Percentiles rank a stretch among this genome's conserved stretches.
Conservation (phyloP, 2,888 invertebrate genomes). For the Lysandra coridon region DNA sequence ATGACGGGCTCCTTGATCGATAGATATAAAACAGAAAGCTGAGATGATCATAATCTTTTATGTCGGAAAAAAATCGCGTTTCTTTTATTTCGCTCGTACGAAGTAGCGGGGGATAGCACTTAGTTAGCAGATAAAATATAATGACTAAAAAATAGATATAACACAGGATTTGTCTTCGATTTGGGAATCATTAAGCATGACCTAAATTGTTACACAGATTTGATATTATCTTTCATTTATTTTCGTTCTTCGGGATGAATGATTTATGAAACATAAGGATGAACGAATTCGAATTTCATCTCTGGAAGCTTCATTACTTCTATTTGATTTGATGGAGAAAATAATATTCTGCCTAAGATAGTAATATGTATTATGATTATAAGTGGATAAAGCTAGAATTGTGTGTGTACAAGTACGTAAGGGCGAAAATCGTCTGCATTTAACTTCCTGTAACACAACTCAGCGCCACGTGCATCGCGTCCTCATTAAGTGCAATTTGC, state of each 20-base stretch:
- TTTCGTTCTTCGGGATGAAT: neutral
- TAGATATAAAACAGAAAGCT: no score
- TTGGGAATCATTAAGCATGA: neutral
- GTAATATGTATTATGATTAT: neutral
- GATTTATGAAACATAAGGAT: neutral
- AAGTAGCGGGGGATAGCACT: no score
- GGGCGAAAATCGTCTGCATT: neutral
- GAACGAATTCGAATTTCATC: neutral
- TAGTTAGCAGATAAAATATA: no score
- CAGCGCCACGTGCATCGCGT: constrained; percentile 22
- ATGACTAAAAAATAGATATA: no score
- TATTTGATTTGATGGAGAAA: neutral
- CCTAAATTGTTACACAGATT: neutral
- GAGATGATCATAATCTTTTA: no score
- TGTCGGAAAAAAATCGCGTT: no score
- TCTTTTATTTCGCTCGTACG: no score
- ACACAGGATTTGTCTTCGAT: no score
- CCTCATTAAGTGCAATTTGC: constrained; percentile 32
- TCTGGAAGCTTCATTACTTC: neutral
- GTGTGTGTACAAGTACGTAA: neutral
- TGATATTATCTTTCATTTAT: neutral
- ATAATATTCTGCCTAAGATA: neutral
- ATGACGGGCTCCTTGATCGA: no score
- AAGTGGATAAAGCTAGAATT: no score
- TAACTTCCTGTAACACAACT: neutral